These are phyloP conservation scores for Aplochiton taeniatus DNA, from an alignment of 2,797 vertebrate species.

Conservation along the genomic window DNA sequence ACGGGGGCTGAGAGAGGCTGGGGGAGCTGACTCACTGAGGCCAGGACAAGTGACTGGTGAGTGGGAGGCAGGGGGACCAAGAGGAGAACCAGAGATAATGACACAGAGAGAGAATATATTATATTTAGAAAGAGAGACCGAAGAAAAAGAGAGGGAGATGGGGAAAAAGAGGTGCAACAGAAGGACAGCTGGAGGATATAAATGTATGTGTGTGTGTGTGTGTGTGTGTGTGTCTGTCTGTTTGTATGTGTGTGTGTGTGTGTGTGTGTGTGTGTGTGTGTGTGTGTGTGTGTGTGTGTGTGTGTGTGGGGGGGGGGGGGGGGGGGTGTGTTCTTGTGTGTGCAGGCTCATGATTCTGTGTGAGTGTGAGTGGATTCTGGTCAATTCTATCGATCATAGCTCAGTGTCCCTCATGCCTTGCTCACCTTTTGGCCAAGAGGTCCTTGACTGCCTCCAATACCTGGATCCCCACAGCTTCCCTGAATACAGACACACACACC, in stretches of 20 bases:
- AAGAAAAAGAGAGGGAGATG: not conserved
- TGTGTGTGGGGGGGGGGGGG: not conserved
- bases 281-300: not conserved
- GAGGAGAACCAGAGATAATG: not conserved
- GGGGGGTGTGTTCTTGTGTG: not conserved
- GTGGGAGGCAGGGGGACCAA: not conserved
- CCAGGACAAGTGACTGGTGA: not conserved
- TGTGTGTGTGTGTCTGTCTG: too few species aligned
- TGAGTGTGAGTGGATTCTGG: not conserved
- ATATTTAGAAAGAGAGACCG: not conserved
- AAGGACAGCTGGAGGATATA: not conserved
- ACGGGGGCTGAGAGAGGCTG: not conserved
- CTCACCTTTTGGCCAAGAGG: constrained; percentile 67
- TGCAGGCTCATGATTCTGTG: not conserved
- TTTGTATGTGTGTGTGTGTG: too few species aligned
- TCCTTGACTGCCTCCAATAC: constrained; percentile 55
- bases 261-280: too few species aligned
- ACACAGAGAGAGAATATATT: not conserved
- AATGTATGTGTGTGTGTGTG: too few species aligned
- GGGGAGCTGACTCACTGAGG: not conserved
- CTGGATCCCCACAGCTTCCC: constrained; percentile 67
- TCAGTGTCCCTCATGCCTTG: not conserved
- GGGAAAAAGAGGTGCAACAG: constrained; percentile 50
- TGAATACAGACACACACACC: constrained; percentile 36
- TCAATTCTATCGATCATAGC: not conserved